phyloP scores from a whole-genome alignment of 2,888 invertebrate species.

The Leucoptera coffeella region DNA sequence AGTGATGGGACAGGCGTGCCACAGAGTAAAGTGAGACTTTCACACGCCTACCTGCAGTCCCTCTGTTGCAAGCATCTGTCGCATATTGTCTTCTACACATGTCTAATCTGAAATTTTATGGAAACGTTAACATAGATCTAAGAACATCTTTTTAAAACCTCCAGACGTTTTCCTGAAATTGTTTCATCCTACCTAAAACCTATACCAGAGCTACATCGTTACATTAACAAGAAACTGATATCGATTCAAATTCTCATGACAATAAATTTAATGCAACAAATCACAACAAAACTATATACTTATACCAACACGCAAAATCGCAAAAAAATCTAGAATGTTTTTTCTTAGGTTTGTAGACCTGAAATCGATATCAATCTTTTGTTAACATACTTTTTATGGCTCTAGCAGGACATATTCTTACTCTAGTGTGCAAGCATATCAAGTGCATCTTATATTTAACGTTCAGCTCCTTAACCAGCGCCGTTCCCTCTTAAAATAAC shows the following conservation, averaged over 20 bases:
- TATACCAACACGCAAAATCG: too few species aligned
- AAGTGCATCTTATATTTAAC: slow-evolving; percentile 36
- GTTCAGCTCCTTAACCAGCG: slow-evolving; percentile 52
- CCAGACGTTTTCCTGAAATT: slow-evolving; percentile 5
- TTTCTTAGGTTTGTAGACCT: too few species aligned
- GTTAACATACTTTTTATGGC: too few species aligned
- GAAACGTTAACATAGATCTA: slow-evolving; percentile 47
- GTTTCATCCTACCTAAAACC: not conserved
- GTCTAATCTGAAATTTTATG: slow-evolving; percentile 87
- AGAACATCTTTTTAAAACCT: slow-evolving; percentile 11
- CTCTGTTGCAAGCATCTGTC: slow-evolving; percentile 94
- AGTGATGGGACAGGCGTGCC: slow-evolving; percentile 28
- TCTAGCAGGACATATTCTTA: too few species aligned
- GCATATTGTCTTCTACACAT: slow-evolving; percentile 95
- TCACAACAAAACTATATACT: too few species aligned
- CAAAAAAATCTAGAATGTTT: too few species aligned
- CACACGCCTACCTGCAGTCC: slow-evolving; percentile 88
- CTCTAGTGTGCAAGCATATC: slow-evolving; percentile 6
- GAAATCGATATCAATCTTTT: too few species aligned
- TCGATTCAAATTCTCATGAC: too few species aligned
- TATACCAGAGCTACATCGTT: too few species aligned
- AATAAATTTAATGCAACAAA: too few species aligned
- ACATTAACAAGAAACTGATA: not conserved
- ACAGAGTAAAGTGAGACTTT: slow-evolving; percentile 18
- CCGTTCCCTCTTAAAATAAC: slow-evolving; percentile 46